Evolutionary conservation across 2,797 vertebrate genomes (phyloP), one percentile per base, ranked within the genome.

Genomic region (Nyctibius grandis): DNA sequence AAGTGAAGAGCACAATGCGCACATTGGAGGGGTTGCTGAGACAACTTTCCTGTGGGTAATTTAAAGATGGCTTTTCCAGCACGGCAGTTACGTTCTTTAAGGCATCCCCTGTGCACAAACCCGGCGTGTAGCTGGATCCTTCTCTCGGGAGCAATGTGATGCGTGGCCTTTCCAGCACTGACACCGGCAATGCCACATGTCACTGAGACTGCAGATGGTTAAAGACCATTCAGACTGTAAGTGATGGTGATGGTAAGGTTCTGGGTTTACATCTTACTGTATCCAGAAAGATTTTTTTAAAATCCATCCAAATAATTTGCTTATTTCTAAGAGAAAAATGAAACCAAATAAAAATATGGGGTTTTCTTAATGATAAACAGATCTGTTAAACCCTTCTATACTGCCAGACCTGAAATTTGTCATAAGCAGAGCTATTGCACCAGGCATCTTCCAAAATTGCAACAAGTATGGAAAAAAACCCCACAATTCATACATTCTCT

Each of bases 41-140:
- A 64, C 17, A 85, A 44, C 51, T 82, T 70, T 83, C 45, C 44
- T 6, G 2, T 9, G 29, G 17, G 26, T 15, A 60, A 79, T 53
- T 70, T 67, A 67, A 91, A 89, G 60, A 84, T 42, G 45, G 19
- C 9, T 77, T 91, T 96, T 89, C 40, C 68, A 86, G 69, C n/a
- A 75, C 8, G 31, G 42, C 36, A 89, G 33, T 40, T 18, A 23
- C 19, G 68, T 40, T 44, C 15, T 50, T 45, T 54, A 60, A 38
- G 36, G 36, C 38, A 86, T 40, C 6, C 57, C 18, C 36, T 17
- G 14, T 18, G 33, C 68, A 53, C 65, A 78, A 67, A 31, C 16
- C 10, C 0, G 0, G 47, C 0, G 0, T 19, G 38, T 1, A 3
- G 54, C 47, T 79, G 67, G 50, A 40, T 40, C 0, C 0, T 40